Base-by-base conservation (phyloP, 1,140 invertebrate species). In the Nasonia longicornis region DNA sequence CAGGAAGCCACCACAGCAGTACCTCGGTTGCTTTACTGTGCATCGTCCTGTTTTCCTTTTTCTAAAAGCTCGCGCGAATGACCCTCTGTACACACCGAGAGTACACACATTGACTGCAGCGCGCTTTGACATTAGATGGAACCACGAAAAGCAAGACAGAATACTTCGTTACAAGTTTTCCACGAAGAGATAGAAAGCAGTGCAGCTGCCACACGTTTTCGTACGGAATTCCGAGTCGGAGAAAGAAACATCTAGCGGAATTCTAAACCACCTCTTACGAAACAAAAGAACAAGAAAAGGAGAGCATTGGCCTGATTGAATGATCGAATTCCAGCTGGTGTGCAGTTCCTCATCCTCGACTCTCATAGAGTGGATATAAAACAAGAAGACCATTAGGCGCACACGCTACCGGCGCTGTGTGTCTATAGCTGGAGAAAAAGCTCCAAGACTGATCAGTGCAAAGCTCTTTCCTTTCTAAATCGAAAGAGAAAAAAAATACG, bases 81-180 rank as follows among this genome's bases (percentile, higher is more conserved):
- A 58, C 52, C 10, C 12, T 2, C 4, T 69, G 22, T 26, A 16
- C 6, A 16, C 1, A 20, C 14, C 52, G 16, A 8, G 52, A 58
- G 52, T 52, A 20, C 16, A 52, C 48, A 52, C 48, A 52, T 4
- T 11, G 48, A 29, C 64, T 10, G 6, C n/a, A 66, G 22, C 31
- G n/a, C 58, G 63, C 63, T 80, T 67, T 67, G 42, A 67, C 79
- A 52, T 80, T 74, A 42, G 26, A 11, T 31, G 66, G 26, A 16
- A 14, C 31, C 26, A 26, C 12, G 66, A 45, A 63, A 63, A 42
- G 45, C 12, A 38, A 16, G n/a, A 6, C 52, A 81, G 80, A 81
- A 77, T 81, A 70, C 79, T 63, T 81, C 80, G 74, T 81, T 81
- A 77, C 79, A 52, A 38, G 20, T 4, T 26, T 45, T 38, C 14